Evolutionary conservation across 2,797 vertebrate species (phyloP).

Genomic region (Emydoidea blandingii): DNA sequence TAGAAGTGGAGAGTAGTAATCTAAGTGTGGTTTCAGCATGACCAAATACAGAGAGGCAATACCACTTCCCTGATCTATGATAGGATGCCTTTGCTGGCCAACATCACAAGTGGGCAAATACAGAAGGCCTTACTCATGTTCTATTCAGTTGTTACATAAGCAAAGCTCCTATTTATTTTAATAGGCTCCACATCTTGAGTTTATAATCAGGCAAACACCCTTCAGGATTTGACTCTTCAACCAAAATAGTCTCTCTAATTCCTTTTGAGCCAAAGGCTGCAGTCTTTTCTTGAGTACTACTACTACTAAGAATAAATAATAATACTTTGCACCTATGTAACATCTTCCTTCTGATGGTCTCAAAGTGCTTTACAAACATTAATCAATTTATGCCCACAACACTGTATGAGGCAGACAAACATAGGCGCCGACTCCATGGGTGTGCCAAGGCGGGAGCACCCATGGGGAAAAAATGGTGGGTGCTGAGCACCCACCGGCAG

Average conservation of each 20-base stretch:
- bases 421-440: too few species aligned
- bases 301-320: not conserved
- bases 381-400: not conserved
- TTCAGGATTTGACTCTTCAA: too few species aligned
- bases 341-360: not conserved
- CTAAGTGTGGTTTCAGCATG: not conserved
- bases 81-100: not conserved
- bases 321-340: not conserved
- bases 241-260: not conserved
- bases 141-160: not conserved
- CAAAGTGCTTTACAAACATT: not conserved
- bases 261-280: not conserved
- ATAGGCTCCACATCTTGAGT: fast-evolving
- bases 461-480: too few species aligned
- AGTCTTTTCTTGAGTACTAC: not conserved
- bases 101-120: fast-evolving
- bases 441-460: too few species aligned
- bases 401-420: not conserved
- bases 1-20: not conserved
- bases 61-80: not conserved
- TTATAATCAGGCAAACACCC: not conserved
- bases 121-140: not conserved
- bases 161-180: too few species aligned
- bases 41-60: not conserved
- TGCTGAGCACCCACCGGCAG: too few species aligned